Percentiles rank a stretch among this genome's conserved stretches.
Conservation (phyloP, 2,113 vertebrate species). For the Phaetusa simplex region DNA sequence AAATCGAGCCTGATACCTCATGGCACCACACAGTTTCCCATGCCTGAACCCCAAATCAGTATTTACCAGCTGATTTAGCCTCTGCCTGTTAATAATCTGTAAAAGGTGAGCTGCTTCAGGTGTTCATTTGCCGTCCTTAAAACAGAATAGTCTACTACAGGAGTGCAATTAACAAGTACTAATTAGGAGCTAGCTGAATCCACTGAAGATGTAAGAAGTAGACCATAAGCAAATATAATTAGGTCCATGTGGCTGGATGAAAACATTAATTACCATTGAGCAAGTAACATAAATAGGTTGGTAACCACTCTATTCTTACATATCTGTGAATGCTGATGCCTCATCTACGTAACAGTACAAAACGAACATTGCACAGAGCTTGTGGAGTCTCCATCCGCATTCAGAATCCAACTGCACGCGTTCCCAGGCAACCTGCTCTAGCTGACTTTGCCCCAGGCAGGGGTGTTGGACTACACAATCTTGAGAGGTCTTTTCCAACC, state of each 20-base stretch:
- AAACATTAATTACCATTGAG: background rate
- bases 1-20: fast-evolving
- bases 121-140: background rate
- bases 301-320: background rate
- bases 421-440: background rate
- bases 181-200: background rate
- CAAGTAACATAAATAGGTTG: background rate
- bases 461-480: background rate
- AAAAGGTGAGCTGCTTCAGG: background rate
- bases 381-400: background rate
- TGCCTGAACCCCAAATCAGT: background rate
- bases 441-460: background rate
- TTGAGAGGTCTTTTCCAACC: background rate
- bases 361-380: background rate
- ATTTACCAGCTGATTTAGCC: background rate
- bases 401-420: background rate
- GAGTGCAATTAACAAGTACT: background rate
- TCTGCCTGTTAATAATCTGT: background rate
- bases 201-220: background rate
- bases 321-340: background rate
- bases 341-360: background rate
- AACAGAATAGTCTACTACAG: background rate
- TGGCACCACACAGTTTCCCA: background rate
- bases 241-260: background rate
- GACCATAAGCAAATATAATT: background rate